These are phyloP conservation scores for Jaculus jaculus DNA, from an alignment of 2,113 vertebrate species.

Conservation along the genomic window DNA sequence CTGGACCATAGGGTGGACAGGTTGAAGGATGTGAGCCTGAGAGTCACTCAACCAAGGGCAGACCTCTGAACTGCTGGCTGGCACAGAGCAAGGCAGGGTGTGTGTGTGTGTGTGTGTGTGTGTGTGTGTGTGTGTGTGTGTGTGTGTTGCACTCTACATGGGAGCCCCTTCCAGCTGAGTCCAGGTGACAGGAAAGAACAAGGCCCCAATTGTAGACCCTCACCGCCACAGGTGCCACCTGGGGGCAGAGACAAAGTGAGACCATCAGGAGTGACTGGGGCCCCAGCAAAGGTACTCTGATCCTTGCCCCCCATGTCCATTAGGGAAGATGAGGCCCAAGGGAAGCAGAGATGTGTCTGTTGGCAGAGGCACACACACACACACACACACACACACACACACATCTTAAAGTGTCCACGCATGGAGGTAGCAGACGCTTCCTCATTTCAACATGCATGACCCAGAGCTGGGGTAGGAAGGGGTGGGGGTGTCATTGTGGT, in stretches of 20 bases:
- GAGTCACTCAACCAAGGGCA: too few species aligned
- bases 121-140: too few species aligned
- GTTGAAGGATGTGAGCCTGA: not conserved
- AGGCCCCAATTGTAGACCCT: not conserved
- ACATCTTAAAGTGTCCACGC: not conserved
- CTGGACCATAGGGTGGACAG: too few species aligned
- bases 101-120: too few species aligned
- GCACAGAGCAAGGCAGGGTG: accelerated
- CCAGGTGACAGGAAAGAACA: not conserved
- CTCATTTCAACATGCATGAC: conserved; percentile 38
- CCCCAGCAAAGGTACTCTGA: not conserved
- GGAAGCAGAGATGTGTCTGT: not conserved
- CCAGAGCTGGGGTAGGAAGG: not conserved
- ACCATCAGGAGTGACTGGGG: not conserved
- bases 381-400: not conserved
- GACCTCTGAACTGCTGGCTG: not conserved
- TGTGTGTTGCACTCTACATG: accelerated
- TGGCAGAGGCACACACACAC: not conserved
- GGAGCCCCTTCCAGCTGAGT: too few species aligned
- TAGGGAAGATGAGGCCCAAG: not conserved
- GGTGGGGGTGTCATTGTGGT: not conserved
- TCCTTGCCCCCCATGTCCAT: not conserved
- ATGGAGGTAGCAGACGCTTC: not conserved
- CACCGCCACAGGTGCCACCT: not conserved
- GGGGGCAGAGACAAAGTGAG: not conserved